Evolutionary conservation across 30 jellyfish, hydroid and myxozoan species (phyloP).

Genomic region (Sanderia malayensis): DNA sequence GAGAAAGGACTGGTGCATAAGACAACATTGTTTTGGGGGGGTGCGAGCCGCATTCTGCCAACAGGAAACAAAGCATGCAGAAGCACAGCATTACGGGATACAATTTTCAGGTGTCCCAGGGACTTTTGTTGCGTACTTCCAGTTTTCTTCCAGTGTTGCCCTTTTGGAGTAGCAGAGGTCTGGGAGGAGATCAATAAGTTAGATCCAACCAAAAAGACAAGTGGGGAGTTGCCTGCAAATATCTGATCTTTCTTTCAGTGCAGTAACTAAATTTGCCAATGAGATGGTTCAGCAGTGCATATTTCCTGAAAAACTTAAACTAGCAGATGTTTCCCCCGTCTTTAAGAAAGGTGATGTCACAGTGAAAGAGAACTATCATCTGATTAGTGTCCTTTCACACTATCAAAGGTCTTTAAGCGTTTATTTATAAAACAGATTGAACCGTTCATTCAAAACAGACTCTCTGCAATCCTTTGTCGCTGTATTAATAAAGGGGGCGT

Average conservation of each 20-base stretch:
- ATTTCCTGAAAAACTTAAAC: slow-evolving; percentile 22
- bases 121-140: no score
- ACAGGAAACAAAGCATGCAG: no score
- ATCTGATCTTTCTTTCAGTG: slow-evolving; percentile 31
- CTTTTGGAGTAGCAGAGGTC: slow-evolving; percentile 39
- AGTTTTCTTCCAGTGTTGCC: no score
- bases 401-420: slow-evolving; percentile 11
- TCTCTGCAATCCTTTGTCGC: slow-evolving; percentile 16
- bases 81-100: no score
- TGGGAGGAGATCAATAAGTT: slow-evolving; percentile 25
- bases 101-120: no score
- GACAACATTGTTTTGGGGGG: no score
- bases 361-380: slow-evolving; percentile 20
- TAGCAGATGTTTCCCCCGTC: slow-evolving; percentile 38
- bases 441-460: slow-evolving; percentile 30
- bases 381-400: slow-evolving; percentile 21
- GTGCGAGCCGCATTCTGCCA: no score
- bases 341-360: slow-evolving; percentile 27
- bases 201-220: slow-evolving; percentile 23
- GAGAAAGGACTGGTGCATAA: no score
- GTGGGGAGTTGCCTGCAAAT: slow-evolving; percentile 34
- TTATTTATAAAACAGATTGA: background rate
- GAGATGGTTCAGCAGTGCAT: slow-evolving; percentile 38
- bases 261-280: slow-evolving; percentile 24
- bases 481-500: slow-evolving; percentile 8